Evolutionary conservation across 2,797 vertebrate genomes (phyloP), one percentile per base, ranked within the genome.

Genomic region (Chaetophractus vellerosus): DNA sequence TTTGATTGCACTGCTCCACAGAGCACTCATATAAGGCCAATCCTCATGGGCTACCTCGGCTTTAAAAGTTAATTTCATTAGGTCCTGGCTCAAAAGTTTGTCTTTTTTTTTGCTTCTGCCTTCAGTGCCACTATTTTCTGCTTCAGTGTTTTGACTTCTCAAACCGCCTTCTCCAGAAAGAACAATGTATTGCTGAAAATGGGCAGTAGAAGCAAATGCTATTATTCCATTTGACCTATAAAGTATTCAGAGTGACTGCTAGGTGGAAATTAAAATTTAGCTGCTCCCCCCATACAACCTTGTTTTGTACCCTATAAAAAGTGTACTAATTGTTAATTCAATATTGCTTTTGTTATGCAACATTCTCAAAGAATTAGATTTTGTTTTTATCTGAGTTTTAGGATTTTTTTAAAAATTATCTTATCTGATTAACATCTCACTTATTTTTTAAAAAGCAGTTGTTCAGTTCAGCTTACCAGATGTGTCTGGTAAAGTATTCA

Each of bases 41-140:
- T 97, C 97, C 96, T 98, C 87, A 97, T 97, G 98, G 98, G 98
- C 98, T 98, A 98, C 98, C 98, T 98, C 98, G 98, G 97, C 98
- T 98, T 95, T 96, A 88, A 98, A 97, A 96, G 98, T 97, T 98
- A 91, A 95, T 98, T 98, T 98, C 8, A 55, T 96, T 98, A 95
- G 96, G 96, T 98, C 97, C 96, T 97, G 95, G 97, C 98, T 98
- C 96, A 92, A 75, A 88, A 93, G 95, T 96, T 85, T 84, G 94
- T 97, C 41, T 21, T 89, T 94, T 95, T 96, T 74, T 68, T 68
- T 68, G 94, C 93, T 96, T 96, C 96, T 93, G 78, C 96, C 96
- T 52, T 96, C 38, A 97, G 94, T 98, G 96, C 95, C 93, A 90
- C 96, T 92, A 33, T 98, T 97, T 97, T 81, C 95, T 96, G 96